Evolutionary conservation across 2,113 vertebrate genomes (phyloP), one percentile per base, ranked within the genome.

Genomic region (Ramphastos sulfuratus): DNA sequence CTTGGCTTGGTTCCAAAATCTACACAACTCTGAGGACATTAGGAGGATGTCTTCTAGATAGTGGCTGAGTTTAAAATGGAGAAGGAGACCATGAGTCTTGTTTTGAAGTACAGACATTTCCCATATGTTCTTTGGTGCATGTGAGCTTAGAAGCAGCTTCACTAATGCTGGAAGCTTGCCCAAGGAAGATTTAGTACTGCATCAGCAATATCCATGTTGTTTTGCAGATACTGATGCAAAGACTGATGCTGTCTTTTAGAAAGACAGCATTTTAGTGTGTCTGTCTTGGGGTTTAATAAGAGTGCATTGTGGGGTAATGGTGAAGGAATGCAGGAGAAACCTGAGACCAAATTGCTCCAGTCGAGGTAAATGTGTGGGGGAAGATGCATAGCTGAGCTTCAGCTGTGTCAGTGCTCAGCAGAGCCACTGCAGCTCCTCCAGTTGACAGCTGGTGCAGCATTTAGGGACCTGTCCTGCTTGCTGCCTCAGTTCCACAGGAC

Each of bases 111-210:
- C 85, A 96, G 96, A 96, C 82, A 58, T 94, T 91, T 94, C 82
- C 94, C 91, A 90, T 95, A 89, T 96, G 95, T 92, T 96, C 93
- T 55, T 80, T 48, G 54, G 87, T 94, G 91, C 94, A 67, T 89
- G 75, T 55, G 85, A 94, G 79, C 82, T 91, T 87, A 69, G 88
- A 89, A 95, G 88, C 82, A 87, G 80, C 93, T 90, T 94, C 33
- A 18, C 94, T 95, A 91, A 78, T 75, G 33, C 91, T 95, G 94
- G 96, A 95, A 91, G 46, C 77, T 85, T 91, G 96, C 89, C 94
- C 89, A 31, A 88, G 91, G 81, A 85, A 10, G 6, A 76, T 80
- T 94, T 96, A 88, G 87, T 64, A 87, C 74, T 2, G 1, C 64
- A 67, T 89, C 85, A 63, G 85, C 90, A 92, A 72, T 93, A 91